Conservation (phyloP, 2,888 invertebrate species). For the Carterocephalus palaemon region DNA sequence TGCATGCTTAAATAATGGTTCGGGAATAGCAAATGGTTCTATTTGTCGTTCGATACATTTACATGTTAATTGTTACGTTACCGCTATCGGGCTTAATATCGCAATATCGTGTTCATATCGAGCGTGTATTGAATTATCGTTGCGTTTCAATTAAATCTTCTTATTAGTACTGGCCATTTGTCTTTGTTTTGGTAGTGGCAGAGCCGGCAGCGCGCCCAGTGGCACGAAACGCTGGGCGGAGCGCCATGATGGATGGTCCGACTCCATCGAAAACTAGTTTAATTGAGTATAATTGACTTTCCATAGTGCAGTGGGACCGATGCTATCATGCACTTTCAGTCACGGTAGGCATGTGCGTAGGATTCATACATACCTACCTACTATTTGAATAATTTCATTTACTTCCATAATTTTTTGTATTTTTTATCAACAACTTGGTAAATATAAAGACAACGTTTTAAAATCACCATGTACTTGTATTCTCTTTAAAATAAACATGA, state of each 20-base stretch:
- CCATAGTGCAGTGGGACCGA: conserved; percentile 48
- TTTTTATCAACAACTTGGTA: no score
- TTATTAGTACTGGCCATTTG: no score
- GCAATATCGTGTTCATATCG: conserved; percentile 6
- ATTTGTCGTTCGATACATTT: conserved; percentile 18
- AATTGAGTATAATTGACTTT: conserved; percentile 55
- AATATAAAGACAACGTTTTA: no score
- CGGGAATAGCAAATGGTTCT: conserved; percentile 3
- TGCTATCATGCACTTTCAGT: conserved; percentile 37
- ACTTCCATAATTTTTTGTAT: no score
- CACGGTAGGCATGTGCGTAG: conserved; percentile 16
- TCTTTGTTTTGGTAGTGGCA: background rate
- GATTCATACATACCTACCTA: no score
- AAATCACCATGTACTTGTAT: no score
- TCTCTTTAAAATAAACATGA: no score
- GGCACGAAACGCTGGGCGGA: conserved; percentile 50
- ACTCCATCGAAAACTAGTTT: conserved; percentile 62
- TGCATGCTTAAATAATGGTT: conserved; percentile 27
- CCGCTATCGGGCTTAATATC: conserved; percentile 19
- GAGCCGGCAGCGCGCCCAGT: conserved; percentile 26
- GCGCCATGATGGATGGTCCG: conserved; percentile 63
- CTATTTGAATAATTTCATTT: no score
- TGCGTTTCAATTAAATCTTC: conserved; percentile 1
- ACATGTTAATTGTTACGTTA: conserved; percentile 17
- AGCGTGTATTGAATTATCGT: conserved; percentile 15